Evolutionary conservation across 1,140 invertebrate genomes (phyloP), one percentile per base, ranked within the genome.

Genomic region (Calycopis cecrops): DNA sequence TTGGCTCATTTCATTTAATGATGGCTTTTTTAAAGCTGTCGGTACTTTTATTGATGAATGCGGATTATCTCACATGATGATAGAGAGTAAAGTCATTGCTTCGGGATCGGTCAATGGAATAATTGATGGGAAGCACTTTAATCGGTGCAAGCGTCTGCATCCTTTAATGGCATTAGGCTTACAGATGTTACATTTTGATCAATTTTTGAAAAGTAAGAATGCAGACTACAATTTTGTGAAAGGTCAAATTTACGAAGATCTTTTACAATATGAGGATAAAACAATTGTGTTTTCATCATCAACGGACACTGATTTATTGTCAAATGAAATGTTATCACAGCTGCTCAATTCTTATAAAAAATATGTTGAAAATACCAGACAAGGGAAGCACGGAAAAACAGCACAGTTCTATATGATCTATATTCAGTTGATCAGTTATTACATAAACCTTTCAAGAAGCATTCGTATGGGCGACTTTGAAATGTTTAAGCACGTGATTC

Each of bases 11-110:
- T 63, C 88, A 89, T 59, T 73, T 87, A 18, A 71, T 76, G 70
- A 67, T 88, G 69, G 65, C 87, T 14, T 88, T 60, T 89, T 89
- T 59, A 85, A 82, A 71, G 79, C 77, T 8, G 42, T 88, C 14
- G 87, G 84, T 37, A 83, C 82, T 66, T 65, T 84, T 37, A 85
- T 89, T 14, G 54, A 69, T 52, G 70, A 79, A 38, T 80, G 78
- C 67, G 87, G 82, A 18, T 60, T 87, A 55, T 62, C 76, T 3
- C 60, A 78, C 21, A 65, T 88, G 0, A 65, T 85, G 59, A 67
- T 79, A 33, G 70, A 89, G 21, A 69, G 63, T 52, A 70, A 74
- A 53, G 61, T 88, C 9, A 38, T 88, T 7, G 85, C 83, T 47
- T 65, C 35, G 62, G 86, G 85, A 16, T 88, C 85, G n/a, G 55